Evolutionary conservation across 2,113 vertebrate genomes (phyloP), one percentile per base, ranked within the genome.

Genomic region (Crotalus tigris): DNA sequence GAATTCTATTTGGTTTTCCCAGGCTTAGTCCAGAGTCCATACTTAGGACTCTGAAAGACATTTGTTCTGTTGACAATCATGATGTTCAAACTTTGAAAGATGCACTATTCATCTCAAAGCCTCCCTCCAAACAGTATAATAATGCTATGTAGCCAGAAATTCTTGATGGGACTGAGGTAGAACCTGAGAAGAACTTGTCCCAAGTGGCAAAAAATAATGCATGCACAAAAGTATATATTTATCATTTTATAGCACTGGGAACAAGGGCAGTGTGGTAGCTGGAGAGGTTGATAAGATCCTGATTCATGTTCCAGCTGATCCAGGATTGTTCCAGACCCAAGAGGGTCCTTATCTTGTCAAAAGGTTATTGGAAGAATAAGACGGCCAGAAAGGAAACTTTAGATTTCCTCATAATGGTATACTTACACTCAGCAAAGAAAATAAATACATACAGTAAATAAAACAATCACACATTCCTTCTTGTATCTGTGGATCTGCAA

Each of bases 401-500:
- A 29, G 15, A 54, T 88, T 88, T 88, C 15, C 5, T 54, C 33
- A 81, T 81, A 81, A 19, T 81, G 6, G 17, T 81, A 21, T 33
- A 75, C 12, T 75, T 33, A 33, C 21, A 19, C 75, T 44, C 75
- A 44, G 75, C 33, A 44, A 81, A 39, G 75, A 81, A 81, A 81
- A 81, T 81, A 81, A 81, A 81, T 44, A 44, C 33, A 51, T 29
- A 4, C 0, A 23, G 29, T 39, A 39, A 19, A 51, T 3, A 53
- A 59, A 91, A 87, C 91, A 33, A 88, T 88, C 1, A 88, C 89
- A 24, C 4, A 90, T 93, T 61, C 89, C 15, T 90, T 75, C 87
- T 49, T 92, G 53, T 49, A 90, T 26, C 29, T 85, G 23, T 92
- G 85, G 51, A 23, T 0, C 3, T 29, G 29, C 21, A 12, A 5